Evolutionary conservation across 2,113 vertebrate species (phyloP).

Genomic region (Gymnorhina tibicen): DNA sequence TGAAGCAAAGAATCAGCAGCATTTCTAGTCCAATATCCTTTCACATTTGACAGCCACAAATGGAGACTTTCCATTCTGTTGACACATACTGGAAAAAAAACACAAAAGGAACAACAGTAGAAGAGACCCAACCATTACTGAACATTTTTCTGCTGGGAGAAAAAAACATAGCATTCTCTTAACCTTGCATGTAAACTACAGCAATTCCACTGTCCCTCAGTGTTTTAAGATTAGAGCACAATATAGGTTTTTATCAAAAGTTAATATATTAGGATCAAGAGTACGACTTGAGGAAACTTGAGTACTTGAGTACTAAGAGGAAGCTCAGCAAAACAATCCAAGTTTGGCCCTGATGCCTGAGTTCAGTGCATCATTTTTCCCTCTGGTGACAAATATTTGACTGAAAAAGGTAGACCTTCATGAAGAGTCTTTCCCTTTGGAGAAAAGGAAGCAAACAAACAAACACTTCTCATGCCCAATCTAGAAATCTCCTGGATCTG

Average conservation of each 20-base stretch:
- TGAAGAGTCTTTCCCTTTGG: background rate
- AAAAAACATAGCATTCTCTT: background rate
- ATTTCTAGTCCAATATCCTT: background rate
- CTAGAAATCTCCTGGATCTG: background rate
- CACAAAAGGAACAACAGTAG: background rate
- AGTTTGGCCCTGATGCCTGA: background rate
- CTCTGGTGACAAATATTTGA: background rate
- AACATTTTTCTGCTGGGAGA: background rate
- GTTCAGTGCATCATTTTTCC: background rate
- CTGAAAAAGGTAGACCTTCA: background rate
- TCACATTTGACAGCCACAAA: background rate
- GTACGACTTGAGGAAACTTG: no score
- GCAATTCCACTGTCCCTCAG: background rate
- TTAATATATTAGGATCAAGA: background rate
- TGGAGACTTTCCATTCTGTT: background rate
- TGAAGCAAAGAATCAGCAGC: background rate
- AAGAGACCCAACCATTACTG: background rate
- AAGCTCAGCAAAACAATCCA: background rate
- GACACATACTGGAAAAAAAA: background rate
- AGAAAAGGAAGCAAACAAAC: background rate
- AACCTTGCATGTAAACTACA: background rate
- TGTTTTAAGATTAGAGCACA: background rate
- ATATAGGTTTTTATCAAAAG: background rate
- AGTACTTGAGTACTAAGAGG: no score
- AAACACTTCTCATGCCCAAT: background rate